phyloP scores from a whole-genome alignment of 2,797 vertebrate species.

The Gobionotothen gibberifrons region DNA sequence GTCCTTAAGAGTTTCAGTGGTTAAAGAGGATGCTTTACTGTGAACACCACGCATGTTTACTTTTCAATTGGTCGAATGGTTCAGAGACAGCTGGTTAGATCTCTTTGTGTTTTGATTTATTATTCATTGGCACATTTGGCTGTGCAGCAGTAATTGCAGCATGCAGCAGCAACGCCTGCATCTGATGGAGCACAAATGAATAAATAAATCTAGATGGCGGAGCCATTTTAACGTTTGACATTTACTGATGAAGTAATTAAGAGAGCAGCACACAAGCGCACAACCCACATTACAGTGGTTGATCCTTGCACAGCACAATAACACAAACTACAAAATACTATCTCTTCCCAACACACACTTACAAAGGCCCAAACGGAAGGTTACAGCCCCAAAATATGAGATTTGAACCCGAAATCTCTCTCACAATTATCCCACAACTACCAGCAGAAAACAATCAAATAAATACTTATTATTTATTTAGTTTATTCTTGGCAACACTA shows the following conservation, averaged over 20 bases:
- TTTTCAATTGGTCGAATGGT: constrained; percentile 41
- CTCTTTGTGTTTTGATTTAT: constrained; percentile 77
- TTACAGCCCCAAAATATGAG: not conserved
- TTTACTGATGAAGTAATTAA: constrained; percentile 84
- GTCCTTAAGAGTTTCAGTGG: constrained; percentile 8
- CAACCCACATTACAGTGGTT: constrained; percentile 40
- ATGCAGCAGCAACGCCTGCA: constrained; percentile 61
- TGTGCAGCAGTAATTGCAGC: constrained; percentile 73
- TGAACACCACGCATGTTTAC: constrained; percentile 36
- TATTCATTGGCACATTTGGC: constrained; percentile 73
- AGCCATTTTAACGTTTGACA: constrained; percentile 76
- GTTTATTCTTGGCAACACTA: not conserved
- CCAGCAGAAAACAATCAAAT: not conserved
- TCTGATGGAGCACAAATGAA: constrained; percentile 75
- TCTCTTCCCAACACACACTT: not conserved
- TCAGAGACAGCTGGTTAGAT: constrained; percentile 53
- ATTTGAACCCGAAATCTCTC: not conserved
- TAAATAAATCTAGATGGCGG: constrained; percentile 73
- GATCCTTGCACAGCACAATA: constrained; percentile 21
- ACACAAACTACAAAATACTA: not conserved
- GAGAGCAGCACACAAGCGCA: constrained; percentile 57
- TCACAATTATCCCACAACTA: not conserved
- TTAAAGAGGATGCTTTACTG: constrained; percentile 27
- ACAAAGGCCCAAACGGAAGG: not conserved
- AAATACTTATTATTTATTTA: not conserved